Conservation (phyloP, 2,113 vertebrate genomes). For the Caretta caretta region DNA sequence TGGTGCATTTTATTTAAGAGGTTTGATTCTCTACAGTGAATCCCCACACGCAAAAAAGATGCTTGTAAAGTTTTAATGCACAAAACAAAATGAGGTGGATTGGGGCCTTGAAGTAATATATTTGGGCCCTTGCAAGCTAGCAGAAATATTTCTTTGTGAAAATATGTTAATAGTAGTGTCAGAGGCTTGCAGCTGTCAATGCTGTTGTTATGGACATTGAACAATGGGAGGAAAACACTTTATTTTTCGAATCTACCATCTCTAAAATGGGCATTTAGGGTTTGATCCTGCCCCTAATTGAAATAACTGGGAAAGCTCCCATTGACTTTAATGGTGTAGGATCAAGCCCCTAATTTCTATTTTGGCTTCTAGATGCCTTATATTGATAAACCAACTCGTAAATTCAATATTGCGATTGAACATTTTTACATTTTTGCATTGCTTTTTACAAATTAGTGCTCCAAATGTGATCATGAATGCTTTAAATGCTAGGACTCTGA, state of each 20-base stretch:
- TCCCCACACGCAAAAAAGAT: not conserved
- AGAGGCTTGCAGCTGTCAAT: not conserved
- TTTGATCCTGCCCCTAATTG: not conserved
- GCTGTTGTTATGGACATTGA: not conserved
- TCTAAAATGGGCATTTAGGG: not conserved
- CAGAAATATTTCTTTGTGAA: not conserved
- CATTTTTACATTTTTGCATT: constrained; percentile 42
- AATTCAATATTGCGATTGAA: not conserved
- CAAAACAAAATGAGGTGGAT: not conserved
- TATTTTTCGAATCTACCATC: not conserved
- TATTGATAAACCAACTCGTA: not conserved
- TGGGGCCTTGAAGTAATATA: not conserved
- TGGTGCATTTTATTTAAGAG: not conserved
- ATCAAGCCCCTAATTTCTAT: not conserved
- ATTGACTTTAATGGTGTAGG: not conserved
- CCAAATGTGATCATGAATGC: constrained; percentile 2
- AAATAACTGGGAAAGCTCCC: not conserved
- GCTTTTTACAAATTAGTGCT: constrained; percentile 11
- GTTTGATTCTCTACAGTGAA: not conserved
- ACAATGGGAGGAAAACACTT: constrained; percentile 7
- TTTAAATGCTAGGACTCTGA: constrained; percentile 26
- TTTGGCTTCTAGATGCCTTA: not conserved
- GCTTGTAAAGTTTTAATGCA: not conserved
- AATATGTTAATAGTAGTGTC: not conserved
- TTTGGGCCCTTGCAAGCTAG: not conserved